phyloP scores from a whole-genome alignment of 2,797 vertebrate genomes.

The Eupleurogrammus muticus region DNA sequence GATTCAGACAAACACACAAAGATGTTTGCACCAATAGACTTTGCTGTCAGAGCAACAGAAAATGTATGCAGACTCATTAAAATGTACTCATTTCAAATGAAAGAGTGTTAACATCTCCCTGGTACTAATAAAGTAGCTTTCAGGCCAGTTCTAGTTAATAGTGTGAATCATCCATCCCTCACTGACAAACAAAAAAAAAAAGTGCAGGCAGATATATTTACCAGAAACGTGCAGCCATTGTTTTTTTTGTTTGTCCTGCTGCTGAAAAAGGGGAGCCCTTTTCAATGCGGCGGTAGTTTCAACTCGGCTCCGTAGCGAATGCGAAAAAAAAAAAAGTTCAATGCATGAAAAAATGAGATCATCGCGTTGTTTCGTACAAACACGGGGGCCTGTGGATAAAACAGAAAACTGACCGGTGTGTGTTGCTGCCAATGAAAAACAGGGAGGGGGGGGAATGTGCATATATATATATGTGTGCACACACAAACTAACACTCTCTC shows the following conservation, averaged over 20 bases:
- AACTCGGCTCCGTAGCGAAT: slow-evolving; percentile 35
- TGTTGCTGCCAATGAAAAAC: slow-evolving; percentile 6
- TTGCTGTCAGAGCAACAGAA: slow-evolving; percentile 16
- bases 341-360: slow-evolving; percentile 16
- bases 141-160: slow-evolving; percentile 46
- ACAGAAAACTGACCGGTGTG: slow-evolving; percentile 13
- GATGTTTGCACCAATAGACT: slow-evolving; percentile 27
- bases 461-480: slow-evolving; percentile 19
- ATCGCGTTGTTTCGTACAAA: slow-evolving; percentile 6
- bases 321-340: slow-evolving; percentile 6
- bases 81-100: slow-evolving; percentile 61
- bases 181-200: slow-evolving; percentile 42
- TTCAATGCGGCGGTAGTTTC: slow-evolving; percentile 26
- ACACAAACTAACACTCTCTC: neutral
- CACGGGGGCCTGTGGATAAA: slow-evolving; percentile 26
- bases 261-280: slow-evolving; percentile 36
- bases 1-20: slow-evolving; percentile 6
- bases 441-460: slow-evolving; percentile 17
- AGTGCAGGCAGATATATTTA: slow-evolving; percentile 50
- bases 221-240: slow-evolving; percentile 27
- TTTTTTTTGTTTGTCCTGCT: slow-evolving; percentile 28
- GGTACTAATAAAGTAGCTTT: slow-evolving; percentile 63
- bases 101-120: slow-evolving; percentile 64
- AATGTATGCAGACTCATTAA: slow-evolving; percentile 51
- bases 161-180: slow-evolving; percentile 51